A percentile compares a stretch with the other conserved stretches of the same genome.
These are phyloP conservation scores for Cichlasoma orientale DNA, from an alignment of 2,797 vertebrate genomes.

Conservation along the genomic window DNA sequence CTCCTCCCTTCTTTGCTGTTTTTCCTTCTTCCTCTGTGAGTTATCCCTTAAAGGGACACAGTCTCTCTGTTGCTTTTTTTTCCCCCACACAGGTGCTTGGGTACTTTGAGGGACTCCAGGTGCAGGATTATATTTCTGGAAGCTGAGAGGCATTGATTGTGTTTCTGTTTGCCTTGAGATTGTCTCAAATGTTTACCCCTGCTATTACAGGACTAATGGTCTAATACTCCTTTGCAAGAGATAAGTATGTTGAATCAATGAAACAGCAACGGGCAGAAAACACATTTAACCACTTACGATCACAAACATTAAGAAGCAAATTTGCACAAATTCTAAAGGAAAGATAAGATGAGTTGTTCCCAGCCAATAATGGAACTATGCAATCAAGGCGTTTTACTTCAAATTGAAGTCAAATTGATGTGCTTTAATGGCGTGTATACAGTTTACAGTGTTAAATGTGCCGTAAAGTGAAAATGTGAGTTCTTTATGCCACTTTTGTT, in stretches of 20 bases:
- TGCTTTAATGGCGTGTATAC: neutral
- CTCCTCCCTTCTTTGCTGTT: slow-evolving; percentile 55
- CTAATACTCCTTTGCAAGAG: slow-evolving; percentile 33
- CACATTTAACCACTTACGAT: slow-evolving; percentile 29
- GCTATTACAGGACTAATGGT: slow-evolving; percentile 50
- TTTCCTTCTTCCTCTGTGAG: slow-evolving; percentile 61
- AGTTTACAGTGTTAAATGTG: neutral
- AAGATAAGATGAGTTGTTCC: neutral
- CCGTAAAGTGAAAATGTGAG: neutral
- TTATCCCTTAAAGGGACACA: slow-evolving; percentile 76
- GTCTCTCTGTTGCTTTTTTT: slow-evolving; percentile 35
- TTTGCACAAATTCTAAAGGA: neutral
- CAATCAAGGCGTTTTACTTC: neutral
- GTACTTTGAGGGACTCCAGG: slow-evolving; percentile 53
- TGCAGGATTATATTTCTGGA: slow-evolving; percentile 63
- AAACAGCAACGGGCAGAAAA: slow-evolving; percentile 30
- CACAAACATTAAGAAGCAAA: neutral
- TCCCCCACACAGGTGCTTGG: slow-evolving; percentile 39
- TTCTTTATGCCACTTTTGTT: neutral
- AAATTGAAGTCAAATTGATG: neutral
- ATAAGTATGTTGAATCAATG: slow-evolving; percentile 32
- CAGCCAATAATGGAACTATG: neutral
- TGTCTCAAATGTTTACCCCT: slow-evolving; percentile 56
- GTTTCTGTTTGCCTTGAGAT: slow-evolving; percentile 54
- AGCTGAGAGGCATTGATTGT: slow-evolving; percentile 62